phyloP scores from a whole-genome alignment of 2,113 vertebrate genomes.

The Xiphias gladius region DNA sequence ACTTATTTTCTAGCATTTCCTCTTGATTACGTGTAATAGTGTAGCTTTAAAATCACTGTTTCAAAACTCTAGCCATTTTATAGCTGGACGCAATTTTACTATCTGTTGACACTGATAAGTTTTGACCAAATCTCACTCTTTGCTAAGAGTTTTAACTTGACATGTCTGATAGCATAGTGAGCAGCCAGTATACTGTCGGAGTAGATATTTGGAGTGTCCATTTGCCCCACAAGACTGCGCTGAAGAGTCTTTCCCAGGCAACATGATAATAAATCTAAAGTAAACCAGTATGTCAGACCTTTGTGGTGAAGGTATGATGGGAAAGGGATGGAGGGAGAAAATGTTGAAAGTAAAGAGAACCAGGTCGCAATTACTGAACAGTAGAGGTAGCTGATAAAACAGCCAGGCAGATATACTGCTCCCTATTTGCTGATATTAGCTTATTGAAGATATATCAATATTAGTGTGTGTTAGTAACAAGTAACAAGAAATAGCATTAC shows the following conservation, averaged over 20 bases:
- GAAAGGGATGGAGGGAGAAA: background rate
- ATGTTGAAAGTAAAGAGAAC: too few relatives aligned
- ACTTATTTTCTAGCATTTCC: background rate
- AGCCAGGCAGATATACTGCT: too few relatives aligned
- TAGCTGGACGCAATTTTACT: background rate
- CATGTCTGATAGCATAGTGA: background rate
- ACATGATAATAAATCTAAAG: too few relatives aligned
- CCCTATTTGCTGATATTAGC: too few relatives aligned
- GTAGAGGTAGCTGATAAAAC: too few relatives aligned
- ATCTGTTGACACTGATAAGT: background rate
- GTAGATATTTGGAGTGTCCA: too few relatives aligned
- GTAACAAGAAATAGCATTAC: too few relatives aligned
- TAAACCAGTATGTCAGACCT: background rate
- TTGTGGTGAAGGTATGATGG: background rate
- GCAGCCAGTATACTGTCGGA: background rate
- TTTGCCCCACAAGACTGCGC: background rate
- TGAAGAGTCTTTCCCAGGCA: too few relatives aligned
- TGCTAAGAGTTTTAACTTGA: background rate
- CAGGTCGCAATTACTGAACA: too few relatives aligned
- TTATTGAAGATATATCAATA: too few relatives aligned
- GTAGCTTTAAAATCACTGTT: background rate
- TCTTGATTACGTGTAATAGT: slow-evolving; percentile 2
- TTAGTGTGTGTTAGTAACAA: too few relatives aligned
- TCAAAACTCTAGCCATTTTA: background rate
- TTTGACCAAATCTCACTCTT: background rate